Evolutionary conservation across 92 coral and sea anemone genomes (phyloP), one percentile per base, ranked within the genome.

Genomic region (Chrysogorgia sp.): DNA sequence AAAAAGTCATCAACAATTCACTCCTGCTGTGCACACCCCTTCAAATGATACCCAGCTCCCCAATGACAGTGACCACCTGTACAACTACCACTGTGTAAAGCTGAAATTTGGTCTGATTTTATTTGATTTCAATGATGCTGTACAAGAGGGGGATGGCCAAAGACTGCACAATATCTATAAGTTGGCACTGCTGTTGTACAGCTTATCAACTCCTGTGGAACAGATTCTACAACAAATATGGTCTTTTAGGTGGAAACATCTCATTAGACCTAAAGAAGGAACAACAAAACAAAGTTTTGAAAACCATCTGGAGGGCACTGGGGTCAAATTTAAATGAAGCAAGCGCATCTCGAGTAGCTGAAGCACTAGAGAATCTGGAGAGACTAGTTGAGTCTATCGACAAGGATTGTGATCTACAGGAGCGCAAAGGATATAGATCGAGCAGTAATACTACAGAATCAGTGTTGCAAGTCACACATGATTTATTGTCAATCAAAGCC

Each of bases 11-110:
- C 89, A 64, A 19, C 26, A 81, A 34, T 81, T 81, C 49, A 56
- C 49, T 7, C 75, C 70, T 12, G 56, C 40, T 4, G 12, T 37
- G 12, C 43, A 37, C 12, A 12, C 12, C 5, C 5, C 6, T 37
- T 37, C 43, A 37, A 12, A 4, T 5, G 43, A 37, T 37, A 37
- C 5, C 12, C 43, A 5, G 12, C 5, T 37, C 6, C 43, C 43
- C n/a, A n/a, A n/a, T 37, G 43, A 5, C 12, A 37, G 6, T 24
- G 90, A 90, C 58, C 59, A 30, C 22, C 24, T 80, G 6, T 90
- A 82, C 81, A 89, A 89, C 66, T 89, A 89, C 57, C 93, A 89
- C 75, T 15, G 52, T 14, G 88, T 88, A 20, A 89, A 89, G 62
- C 79, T 89, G 59, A 63, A 58, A 23, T 89, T 83, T 80, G 88